Conservation (phyloP, 2,797 vertebrate genomes). For the Kryptopterus vitreolus region DNA sequence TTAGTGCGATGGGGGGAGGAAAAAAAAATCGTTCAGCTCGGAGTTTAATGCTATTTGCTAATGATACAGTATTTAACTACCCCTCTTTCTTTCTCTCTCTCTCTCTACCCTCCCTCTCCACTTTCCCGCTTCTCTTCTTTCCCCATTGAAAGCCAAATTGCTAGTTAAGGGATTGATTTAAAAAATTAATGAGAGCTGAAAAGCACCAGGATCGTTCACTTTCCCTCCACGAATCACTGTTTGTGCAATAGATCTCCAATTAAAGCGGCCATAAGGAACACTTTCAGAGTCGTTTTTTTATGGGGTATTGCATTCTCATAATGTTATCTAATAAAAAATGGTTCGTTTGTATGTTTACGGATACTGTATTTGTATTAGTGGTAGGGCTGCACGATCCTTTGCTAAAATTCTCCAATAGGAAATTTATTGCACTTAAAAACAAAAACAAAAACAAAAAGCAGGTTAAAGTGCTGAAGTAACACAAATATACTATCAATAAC, state of each 20-base stretch:
- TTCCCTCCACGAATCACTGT: no score
- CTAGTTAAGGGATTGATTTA: slow-evolving; percentile 13
- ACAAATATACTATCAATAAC: no score
- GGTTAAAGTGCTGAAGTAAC: no score
- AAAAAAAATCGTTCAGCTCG: slow-evolving; percentile 36
- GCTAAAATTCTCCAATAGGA: no score
- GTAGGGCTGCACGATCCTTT: no score
- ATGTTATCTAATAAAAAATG: background rate
- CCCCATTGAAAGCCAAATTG: slow-evolving; percentile 2
- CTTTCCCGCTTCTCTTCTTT: slow-evolving; percentile 40
- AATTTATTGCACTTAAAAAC: no score
- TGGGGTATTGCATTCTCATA: no score
- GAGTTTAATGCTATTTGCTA: slow-evolving; percentile 57
- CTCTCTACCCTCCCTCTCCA: slow-evolving; percentile 4
- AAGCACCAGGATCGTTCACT: background rate
- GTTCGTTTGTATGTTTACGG: background rate
- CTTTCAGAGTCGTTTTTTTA: background rate
- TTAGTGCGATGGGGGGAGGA: slow-evolving; percentile 56
- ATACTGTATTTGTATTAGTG: background rate
- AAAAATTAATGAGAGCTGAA: background rate
- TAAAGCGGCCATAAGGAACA: background rate
- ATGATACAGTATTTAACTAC: slow-evolving; percentile 53
- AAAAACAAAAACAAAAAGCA: no score
- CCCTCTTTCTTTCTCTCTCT: background rate
- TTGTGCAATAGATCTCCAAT: background rate